These are phyloP conservation scores for Leptopilina drosophilae DNA, from an alignment of 2,888 invertebrate genomes.

Conservation along the genomic window DNA sequence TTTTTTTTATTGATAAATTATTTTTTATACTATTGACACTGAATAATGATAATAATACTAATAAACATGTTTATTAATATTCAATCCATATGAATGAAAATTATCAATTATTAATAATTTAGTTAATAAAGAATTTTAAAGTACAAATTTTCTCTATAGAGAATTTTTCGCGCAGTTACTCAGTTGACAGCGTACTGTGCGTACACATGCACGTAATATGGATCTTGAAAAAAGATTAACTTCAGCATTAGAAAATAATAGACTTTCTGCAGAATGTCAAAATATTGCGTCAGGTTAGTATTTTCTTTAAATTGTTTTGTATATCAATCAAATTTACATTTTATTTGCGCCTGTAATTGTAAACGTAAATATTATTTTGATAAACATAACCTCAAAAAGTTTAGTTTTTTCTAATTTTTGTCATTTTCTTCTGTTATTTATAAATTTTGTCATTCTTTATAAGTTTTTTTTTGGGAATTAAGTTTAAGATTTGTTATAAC, in stretches of 20 bases:
- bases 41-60: no score
- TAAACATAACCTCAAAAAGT: conserved; percentile 1
- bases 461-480: no score
- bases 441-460: not conserved
- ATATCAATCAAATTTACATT: conserved; percentile 17
- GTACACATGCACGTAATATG: conserved; percentile 17
- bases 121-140: no score
- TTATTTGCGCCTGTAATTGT: not conserved
- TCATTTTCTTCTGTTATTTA: not conserved
- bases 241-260: conserved; percentile 73
- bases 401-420: not conserved
- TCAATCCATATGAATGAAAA: no score
- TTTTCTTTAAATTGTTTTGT: conserved; percentile 51
- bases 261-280: conserved; percentile 76
- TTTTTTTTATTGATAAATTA: no score
- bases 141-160: no score
- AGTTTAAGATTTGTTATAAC: no score
- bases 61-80: no score
- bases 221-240: conserved; percentile 42
- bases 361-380: not conserved
- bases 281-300: conserved; percentile 78
- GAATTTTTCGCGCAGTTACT: no score
- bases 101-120: no score
- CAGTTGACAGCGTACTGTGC: no score
- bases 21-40: no score